Conservation (phyloP, 2,113 vertebrate species). For the Machaerirhynchus nigripectus region DNA sequence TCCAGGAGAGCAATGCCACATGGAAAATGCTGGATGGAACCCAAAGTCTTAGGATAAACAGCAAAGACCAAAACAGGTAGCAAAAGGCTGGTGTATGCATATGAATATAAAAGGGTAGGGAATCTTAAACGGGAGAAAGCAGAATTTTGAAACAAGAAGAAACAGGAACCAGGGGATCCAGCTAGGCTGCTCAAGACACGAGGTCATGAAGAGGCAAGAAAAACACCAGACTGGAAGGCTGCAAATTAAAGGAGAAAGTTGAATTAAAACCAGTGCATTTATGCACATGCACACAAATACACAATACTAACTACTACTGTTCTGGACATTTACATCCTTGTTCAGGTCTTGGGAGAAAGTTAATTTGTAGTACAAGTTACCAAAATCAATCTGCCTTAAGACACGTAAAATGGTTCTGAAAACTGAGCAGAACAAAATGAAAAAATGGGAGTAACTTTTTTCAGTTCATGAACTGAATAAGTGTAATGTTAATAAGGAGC, state of each 20-base stretch:
- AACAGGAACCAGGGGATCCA: slow-evolving; percentile 65
- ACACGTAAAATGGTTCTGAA: background rate
- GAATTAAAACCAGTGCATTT: slow-evolving; percentile 54
- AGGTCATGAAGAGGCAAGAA: slow-evolving; percentile 60
- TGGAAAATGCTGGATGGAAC: background rate
- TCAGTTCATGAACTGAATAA: background rate
- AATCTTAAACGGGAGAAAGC: background rate
- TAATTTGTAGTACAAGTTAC: background rate
- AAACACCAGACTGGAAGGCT: slow-evolving; percentile 62
- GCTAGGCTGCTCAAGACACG: slow-evolving; percentile 59
- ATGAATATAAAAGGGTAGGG: background rate
- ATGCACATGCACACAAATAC: background rate
- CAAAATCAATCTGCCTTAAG: background rate
- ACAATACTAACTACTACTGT: background rate
- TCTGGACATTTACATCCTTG: background rate
- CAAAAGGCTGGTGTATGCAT: background rate
- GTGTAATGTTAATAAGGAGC: background rate
- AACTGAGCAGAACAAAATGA: background rate
- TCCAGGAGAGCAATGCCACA: background rate
- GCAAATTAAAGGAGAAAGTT: slow-evolving; percentile 66
- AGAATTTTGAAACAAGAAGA: slow-evolving; percentile 43
- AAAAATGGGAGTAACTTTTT: background rate
- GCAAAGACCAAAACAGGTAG: background rate
- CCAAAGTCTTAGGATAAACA: background rate
- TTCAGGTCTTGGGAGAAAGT: background rate